Evolutionary conservation across 2,113 vertebrate species (phyloP).

Genomic region (Plecotus auritus): DNA sequence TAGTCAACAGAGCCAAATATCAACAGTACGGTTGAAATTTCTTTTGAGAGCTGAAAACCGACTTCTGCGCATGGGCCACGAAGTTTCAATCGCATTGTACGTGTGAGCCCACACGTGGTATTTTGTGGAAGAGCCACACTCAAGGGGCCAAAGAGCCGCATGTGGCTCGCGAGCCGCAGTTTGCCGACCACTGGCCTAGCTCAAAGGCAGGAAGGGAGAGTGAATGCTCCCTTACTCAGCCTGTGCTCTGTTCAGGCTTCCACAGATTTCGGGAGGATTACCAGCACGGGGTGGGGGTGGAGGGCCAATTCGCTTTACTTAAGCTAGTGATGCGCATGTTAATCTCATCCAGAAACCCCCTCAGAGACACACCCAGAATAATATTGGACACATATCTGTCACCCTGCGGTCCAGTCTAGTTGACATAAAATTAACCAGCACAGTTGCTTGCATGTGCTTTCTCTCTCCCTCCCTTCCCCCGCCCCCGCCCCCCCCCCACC

Average conservation of each 20-base stretch:
- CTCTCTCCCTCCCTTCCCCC: no score
- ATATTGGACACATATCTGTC: background rate
- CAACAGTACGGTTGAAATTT: no score
- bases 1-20: no score
- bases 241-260: background rate
- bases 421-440: background rate
- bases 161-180: no score
- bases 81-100: no score
- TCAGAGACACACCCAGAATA: background rate
- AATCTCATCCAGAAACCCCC: background rate
- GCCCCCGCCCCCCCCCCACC: fast-evolving
- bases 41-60: no score
- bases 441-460: background rate
- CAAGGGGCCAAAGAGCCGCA: no score
- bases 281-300: no score
- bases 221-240: background rate
- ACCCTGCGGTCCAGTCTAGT: background rate
- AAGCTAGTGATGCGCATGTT: background rate
- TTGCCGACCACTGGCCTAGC: background rate
- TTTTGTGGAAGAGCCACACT: no score
- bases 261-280: background rate
- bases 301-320: background rate
- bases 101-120: no score
- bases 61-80: no score
- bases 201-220: background rate